Evolutionary conservation across 2,797 vertebrate species (phyloP), one percentile per base, ranked within the genome.

Genomic region (Lepilemur septentrionalis): DNA sequence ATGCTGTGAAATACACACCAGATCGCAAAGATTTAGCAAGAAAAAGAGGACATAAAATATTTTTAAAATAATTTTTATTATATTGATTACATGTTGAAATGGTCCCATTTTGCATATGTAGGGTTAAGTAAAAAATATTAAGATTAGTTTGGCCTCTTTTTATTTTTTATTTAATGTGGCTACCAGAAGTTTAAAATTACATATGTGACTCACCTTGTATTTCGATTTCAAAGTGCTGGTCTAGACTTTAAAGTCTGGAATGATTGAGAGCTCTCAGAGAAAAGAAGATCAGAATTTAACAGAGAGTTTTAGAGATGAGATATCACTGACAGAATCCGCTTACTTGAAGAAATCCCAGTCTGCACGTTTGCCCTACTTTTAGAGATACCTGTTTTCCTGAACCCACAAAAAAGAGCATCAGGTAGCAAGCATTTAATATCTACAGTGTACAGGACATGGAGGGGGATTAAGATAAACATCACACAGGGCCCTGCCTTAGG

Each of bases 201-300:
- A 11, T 80, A 35, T 32, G 7, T 70, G 52, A 59, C 46, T 96
- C 35, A 69, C 43, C 17, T 86, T 82, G 17, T 59, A 79, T 91
- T 94, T 93, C 46, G 41, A 0, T 76, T 72, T 88, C 69, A 81
- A 91, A 94, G 32, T 59, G 12, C 70, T 73, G 32, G 22, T 93
- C 78, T 93, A 48, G 52, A 85, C 48, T 82, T 32, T 73, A 20
- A 95, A 90, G 63, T 50, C 30, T 84, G 69, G 72, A 89, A 41
- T 82, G 88, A 86, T 61, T 84, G 61, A 76, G 82, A 93, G 57
- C 78, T 79, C 50, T 95, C 30, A 73, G 46, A 72, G 84, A 69
- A 93, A 93, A 91, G 20, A 92, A 50, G 82, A 83, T 86, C 52
- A 65, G 92, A 91, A 43, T 61, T 92, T 92, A 91, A 38, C 88